Conservation (phyloP, 2,888 invertebrate species). For the Craniophora ligustri region DNA sequence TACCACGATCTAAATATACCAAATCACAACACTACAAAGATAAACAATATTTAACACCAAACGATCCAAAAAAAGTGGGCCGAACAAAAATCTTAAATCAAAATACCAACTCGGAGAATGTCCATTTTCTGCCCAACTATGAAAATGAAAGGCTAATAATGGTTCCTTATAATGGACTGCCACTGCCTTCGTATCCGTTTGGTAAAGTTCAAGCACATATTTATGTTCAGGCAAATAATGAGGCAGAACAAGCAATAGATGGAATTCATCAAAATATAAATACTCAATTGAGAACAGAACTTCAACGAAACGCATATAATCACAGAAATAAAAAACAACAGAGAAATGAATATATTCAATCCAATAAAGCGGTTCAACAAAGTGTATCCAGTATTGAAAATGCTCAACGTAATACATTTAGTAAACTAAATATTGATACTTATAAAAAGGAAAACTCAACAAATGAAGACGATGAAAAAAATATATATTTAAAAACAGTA, state of each 20-base stretch:
- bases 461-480: neutral
- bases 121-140: constrained; percentile 53
- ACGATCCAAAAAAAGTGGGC: constrained; percentile 44
- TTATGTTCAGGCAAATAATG: neutral
- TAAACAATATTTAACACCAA: constrained; percentile 43
- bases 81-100: constrained; percentile 26
- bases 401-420: neutral
- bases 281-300: neutral
- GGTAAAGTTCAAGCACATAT: constrained; percentile 4
- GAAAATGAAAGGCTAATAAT: constrained; percentile 44
- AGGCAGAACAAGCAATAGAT: neutral
- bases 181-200: constrained; percentile 25
- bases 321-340: neutral
- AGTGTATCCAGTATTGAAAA: neutral
- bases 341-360: neutral
- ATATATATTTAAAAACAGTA: neutral
- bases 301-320: neutral
- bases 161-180: constrained; percentile 22
- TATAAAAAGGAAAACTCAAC: neutral
- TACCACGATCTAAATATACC: constrained; percentile 33
- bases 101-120: constrained; percentile 34
- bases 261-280: neutral
- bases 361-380: neutral
- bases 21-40: constrained; percentile 41
- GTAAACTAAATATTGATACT: neutral